Evolutionary conservation across 2,797 vertebrate species (phyloP), one percentile per base, ranked within the genome.

Genomic region (Gorsachius magnificus): DNA sequence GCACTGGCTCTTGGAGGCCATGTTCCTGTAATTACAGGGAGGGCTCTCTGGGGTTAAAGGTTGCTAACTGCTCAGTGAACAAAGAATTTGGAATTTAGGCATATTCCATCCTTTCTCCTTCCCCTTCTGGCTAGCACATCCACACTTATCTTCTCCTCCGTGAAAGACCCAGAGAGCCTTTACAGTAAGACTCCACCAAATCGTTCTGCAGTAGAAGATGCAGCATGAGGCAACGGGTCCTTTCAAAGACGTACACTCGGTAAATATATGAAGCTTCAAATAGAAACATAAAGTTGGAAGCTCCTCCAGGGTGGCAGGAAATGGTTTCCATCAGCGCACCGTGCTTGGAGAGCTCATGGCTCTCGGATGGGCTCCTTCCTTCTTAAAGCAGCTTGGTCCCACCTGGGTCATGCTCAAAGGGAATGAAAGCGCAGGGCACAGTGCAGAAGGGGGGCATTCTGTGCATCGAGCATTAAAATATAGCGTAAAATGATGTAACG

Each of bases 401-500:
- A 81, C 56, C 91, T 79, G 72, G 79, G 51, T 89, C 46, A 33
- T 8, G 48, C 69, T 87, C 46, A 45, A 54, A 77, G 83, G 53
- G 70, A 86, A 86, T 0, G 51, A 26, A 95, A 84, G 75, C 24
- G 8, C 3, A 38, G 8, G 79, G 56, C 57, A 56, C 35, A 90
- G 87, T 70, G 82, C 60, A 57, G 41, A 25, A 76, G 43, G 35
- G 65, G n/a, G 71, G 20, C 74, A 36, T 7, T 90, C 21, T 48
- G 93, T 50, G 76, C 68, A 46, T 2, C 0, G 29, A 82, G 83
- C 60, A 50, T 17, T 7, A 64, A 28, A 26, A 50, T 1, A 5
- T 3, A 83, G 83, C 1, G 1, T 7, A 53, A 70, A 2, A 46
- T 1, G 66, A 63, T 0, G 18, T 19, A 50, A 68, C 0, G 1